Base-by-base conservation (phyloP, 1,140 invertebrate species). In the Scylla paramamosain region DNA sequence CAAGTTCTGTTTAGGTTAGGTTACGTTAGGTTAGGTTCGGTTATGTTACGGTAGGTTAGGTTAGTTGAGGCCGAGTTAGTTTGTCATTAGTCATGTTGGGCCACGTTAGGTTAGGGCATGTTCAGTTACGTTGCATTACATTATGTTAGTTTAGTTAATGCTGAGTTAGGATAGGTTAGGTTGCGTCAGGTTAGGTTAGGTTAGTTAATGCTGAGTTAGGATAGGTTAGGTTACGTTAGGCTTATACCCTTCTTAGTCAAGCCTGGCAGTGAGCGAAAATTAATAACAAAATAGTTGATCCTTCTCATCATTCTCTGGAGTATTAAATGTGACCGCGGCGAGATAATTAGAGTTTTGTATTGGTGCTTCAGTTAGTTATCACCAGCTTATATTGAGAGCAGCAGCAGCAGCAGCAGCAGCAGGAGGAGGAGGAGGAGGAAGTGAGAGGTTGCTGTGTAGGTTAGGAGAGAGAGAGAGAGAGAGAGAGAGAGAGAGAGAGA, bases 341-440 rank as follows among this genome's bases (percentile, higher is more conserved):
- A n/a, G 67, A n/a, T 77, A n/a, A 77, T 77, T 77, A n/a, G n/a
- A 77, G 16, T n/a, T 77, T 77, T 77, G 67, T 77, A 77, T n/a
- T 77, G n/a, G 16, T 77, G 20, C 39, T 77, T 77, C 12, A 20
- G 1, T 77, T 20, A 20, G 52, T 59, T 59, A 59, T 59, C 52
- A 59, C 10, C 52, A 59, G 52, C 10, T 12, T 59, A 59, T n/a
- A n/a, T 77, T n/a, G 6, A 20, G 8, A 77, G 67, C 7, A 77
- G 67, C 7, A 77, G 67, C 7, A 77, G 67, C 6, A 77, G 67
- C 7, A 77, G 67, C 7, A 77, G 67, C 7, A 77, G 67, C 48
- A n/a, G 67, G 20, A 77, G 67, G 67, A 59, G 67, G 67, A 77
- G 67, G 52, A 59, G 52, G 52, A 59, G 12, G 10, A 59, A 59